phyloP scores from a whole-genome alignment of 2,888 invertebrate genomes.

The Mystacides longicornis region DNA sequence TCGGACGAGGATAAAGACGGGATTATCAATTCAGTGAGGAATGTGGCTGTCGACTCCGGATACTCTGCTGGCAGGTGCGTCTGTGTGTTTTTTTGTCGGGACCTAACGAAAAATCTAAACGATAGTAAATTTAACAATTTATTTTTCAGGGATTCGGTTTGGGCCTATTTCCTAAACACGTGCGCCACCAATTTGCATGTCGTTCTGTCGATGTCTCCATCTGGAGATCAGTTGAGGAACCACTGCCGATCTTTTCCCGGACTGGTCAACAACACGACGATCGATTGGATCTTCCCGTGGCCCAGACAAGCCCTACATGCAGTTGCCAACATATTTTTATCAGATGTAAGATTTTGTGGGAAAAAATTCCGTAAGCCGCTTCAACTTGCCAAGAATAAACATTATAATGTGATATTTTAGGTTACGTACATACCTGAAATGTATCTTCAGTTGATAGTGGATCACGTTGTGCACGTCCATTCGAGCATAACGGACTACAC shows the following conservation, averaged over 20 bases:
- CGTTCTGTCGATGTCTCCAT: slow-evolving; percentile 85
- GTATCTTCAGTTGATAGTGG: slow-evolving; percentile 63
- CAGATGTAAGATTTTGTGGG: slow-evolving; percentile 49
- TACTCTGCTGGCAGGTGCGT: slow-evolving; percentile 62
- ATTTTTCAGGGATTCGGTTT: slow-evolving; percentile 64
- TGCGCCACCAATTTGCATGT: slow-evolving; percentile 82
- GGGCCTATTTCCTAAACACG: slow-evolving; percentile 73
- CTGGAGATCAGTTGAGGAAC: slow-evolving; percentile 73
- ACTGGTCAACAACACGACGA: slow-evolving; percentile 83
- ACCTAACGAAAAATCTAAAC: no score
- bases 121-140: neutral
- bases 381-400: neutral
- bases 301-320: slow-evolving; percentile 82
- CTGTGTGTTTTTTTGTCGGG: neutral
- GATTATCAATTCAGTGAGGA: slow-evolving; percentile 63
- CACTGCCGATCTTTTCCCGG: slow-evolving; percentile 88
- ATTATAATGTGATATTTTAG: slow-evolving; percentile 35
- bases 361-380: neutral
- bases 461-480: slow-evolving; percentile 84
- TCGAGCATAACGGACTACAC: slow-evolving; percentile 66
- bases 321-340: slow-evolving; percentile 77
- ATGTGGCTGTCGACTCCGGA: slow-evolving; percentile 62
- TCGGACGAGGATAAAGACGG: slow-evolving; percentile 83
- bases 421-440: slow-evolving; percentile 59
- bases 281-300: slow-evolving; percentile 94